Evolutionary conservation across 2,113 vertebrate species (phyloP).

Genomic region (Entelurus aequoreus): DNA sequence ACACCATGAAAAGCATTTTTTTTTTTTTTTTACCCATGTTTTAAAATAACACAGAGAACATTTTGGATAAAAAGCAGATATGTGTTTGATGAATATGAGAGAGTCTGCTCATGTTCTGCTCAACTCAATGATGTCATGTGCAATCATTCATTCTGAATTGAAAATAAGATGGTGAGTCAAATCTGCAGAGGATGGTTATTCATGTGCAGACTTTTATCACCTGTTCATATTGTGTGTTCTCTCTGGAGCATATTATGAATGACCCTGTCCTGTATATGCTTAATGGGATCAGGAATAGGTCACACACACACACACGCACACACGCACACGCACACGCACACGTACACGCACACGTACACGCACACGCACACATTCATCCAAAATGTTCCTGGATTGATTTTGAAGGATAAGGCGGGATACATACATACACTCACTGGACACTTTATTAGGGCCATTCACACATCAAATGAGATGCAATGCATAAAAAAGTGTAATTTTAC

Average conservation of each 20-base stretch:
- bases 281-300: constrained; percentile 33
- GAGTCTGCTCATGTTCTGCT: not conserved
- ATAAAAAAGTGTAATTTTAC: not conserved
- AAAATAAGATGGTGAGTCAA: constrained; percentile 24
- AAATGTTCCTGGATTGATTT: too few relatives aligned
- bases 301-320: constrained; percentile 15
- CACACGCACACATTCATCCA: too few relatives aligned
- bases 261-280: constrained; percentile 23
- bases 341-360: too few relatives aligned
- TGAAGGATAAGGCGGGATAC: too few relatives aligned
- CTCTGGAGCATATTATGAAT: constrained; percentile 19
- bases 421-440: too few relatives aligned
- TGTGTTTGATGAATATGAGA: not conserved
- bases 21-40: not conserved
- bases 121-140: not conserved
- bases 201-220: constrained; percentile 1
- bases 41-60: not conserved
- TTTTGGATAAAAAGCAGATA: not conserved
- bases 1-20: not conserved
- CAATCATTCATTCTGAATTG: constrained; percentile 33
- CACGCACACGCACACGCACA: not conserved
- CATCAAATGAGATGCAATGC: not conserved
- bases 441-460: not conserved
- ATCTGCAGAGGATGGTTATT: constrained; percentile 12
- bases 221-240: constrained; percentile 42